phyloP scores from a whole-genome alignment of 2,888 invertebrate genomes.

The Venusia cambrica region DNA sequence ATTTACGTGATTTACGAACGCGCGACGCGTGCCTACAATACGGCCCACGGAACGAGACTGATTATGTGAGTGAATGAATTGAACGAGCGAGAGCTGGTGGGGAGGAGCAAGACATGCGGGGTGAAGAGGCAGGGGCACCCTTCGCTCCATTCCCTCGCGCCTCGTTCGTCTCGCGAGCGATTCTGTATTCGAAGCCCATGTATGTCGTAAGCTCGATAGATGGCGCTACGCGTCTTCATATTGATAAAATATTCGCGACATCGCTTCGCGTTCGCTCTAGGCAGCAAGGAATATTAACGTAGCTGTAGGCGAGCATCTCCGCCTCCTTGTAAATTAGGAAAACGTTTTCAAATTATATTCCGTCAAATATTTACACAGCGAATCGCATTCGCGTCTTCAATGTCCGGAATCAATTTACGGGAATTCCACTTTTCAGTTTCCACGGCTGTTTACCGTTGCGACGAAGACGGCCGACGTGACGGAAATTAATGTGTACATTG shows the following conservation, averaged over 20 bases:
- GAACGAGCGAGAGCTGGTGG: conserved; percentile 37
- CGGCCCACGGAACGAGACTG: conserved; percentile 64
- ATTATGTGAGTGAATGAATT: conserved; percentile 60
- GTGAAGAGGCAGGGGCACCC: no score
- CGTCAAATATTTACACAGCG: conserved; percentile 65
- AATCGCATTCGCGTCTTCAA: conserved; percentile 55
- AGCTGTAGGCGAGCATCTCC: conserved; percentile 33
- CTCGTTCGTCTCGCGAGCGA: conserved; percentile 2
- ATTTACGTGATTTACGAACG: conserved; percentile 42
- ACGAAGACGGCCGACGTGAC: conserved; percentile 51
- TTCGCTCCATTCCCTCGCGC: conserved; percentile 11
- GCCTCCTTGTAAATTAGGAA: conserved; percentile 63
- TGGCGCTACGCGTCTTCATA: conserved; percentile 47
- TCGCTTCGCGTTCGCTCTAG: no score
- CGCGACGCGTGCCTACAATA: conserved; percentile 32
- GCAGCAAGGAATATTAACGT: conserved; percentile 48
- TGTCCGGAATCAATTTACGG: conserved; percentile 72
- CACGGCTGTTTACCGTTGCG: conserved; percentile 52
- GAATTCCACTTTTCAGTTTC: conserved; percentile 64
- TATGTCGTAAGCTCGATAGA: conserved; percentile 48
- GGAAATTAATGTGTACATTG: conserved; percentile 75
- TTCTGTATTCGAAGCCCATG: no score
- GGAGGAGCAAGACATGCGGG: conserved; percentile 36
- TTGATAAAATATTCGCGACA: no score
- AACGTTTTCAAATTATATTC: conserved; percentile 69